Evolutionary conservation across 2,113 vertebrate species (phyloP).

Genomic region (Holacanthus passer): DNA sequence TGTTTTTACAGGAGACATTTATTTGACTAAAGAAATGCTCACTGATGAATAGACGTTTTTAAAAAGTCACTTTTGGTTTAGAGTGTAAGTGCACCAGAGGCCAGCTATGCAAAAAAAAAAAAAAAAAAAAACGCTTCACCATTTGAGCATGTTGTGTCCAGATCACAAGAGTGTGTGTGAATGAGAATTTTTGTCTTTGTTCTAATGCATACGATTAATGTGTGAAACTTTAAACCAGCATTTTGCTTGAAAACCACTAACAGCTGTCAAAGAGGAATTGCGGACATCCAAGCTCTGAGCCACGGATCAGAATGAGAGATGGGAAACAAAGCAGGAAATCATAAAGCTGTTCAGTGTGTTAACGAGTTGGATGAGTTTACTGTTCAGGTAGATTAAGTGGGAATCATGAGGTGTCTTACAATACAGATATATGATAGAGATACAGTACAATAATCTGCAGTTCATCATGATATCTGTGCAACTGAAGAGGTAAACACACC

Average conservation of each 20-base stretch:
- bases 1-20: conserved; percentile 7
- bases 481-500: neutral
- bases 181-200: conserved; percentile 65
- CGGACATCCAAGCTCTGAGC: conserved; percentile 63
- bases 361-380: neutral
- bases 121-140: conserved; percentile 69
- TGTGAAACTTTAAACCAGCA: conserved; percentile 92
- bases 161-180: conserved; percentile 71
- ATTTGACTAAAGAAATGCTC: neutral
- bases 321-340: conserved; percentile 35
- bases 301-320: conserved; percentile 56
- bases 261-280: conserved; percentile 83
- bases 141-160: conserved; percentile 90
- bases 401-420: neutral
- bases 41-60: conserved; percentile 8
- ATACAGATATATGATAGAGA: neutral
- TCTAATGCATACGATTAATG: conserved; percentile 84
- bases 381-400: neutral
- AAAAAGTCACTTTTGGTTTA: conserved; percentile 27
- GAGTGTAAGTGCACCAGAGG: conserved; percentile 75
- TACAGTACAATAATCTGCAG: neutral
- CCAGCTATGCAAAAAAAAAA: conserved; percentile 76
- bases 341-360: neutral
- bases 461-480: neutral
- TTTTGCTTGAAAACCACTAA: conserved; percentile 99